Evolutionary conservation across 2,113 vertebrate species (phyloP), one percentile per base, ranked within the genome.

Genomic region (Rhabdornis inornatus): DNA sequence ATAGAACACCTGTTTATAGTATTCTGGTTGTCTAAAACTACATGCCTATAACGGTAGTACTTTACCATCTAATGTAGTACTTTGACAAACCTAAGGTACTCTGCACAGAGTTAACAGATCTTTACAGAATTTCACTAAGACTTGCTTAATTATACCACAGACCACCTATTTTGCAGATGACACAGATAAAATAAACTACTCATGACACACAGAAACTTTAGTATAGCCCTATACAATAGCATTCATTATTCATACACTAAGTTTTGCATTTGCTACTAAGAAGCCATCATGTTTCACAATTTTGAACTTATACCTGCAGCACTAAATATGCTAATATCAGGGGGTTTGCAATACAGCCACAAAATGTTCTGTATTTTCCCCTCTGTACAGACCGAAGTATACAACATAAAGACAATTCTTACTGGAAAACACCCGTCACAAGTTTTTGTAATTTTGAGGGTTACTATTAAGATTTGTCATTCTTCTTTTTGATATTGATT

Each of bases 401-500:
- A 74, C 8, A 76, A 74, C 11, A 37, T 27, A 55, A 59, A 77
- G 11, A 52, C 3, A 80, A 63, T 31, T 57, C 31, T 89, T 76
- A 56, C 11, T 3, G 1, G 11, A 87, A 90, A 85, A 80, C 27
- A 83, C 11, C 19, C 64, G 9, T 21, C 30, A 77, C 27, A 31
- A 70, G 31, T 39, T 64, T 49, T 15, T 33, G 6, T 31, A 39
- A 55, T 61, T 90, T 85, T 61, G 18, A 88, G 25, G 8, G 30
- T 74, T 88, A 35, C 65, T 69, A 72, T 70, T 66, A 71, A 81
- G 33, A 5, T 50, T 78, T 75, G 17, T 40, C 27, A 44, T 80
- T 92, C 23, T 83, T 63, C 64, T 89, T 82, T n/a, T 78, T 83
- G 42, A 45, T 81, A 89, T 33, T 57, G 89, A 91, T 89, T 95